Evolutionary conservation across 2,888 invertebrate species (phyloP), one percentile per base, ranked within the genome.

Genomic region (Elysia crispata): DNA sequence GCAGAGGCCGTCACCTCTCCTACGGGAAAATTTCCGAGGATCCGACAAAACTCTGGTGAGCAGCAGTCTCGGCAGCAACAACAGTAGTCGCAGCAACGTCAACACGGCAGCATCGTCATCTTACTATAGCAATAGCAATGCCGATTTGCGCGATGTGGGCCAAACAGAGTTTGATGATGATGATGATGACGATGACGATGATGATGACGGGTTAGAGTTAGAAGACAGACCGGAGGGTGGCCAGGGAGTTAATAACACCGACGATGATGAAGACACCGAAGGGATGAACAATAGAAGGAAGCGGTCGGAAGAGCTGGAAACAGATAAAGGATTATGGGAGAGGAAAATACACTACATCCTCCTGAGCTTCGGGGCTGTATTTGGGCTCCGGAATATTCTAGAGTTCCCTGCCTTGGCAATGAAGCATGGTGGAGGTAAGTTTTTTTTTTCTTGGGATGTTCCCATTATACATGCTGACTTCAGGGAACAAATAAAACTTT

Each of bases 321-420:
- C 92, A 90, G 82, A 92, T 89, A 84, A 92, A 90, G 92, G 90
- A 87, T 84, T 93, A 91, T 86, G 91, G 92, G 86, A 86, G 74
- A 83, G 81, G 31, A 84, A 85, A 84, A 84, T 93, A 79, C 94
- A 94, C 86, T 94, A 94, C 85, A 90, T 94, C 31, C 90, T 94
- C 1, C 94, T 94, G 15, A 94, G 94, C 62, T 93, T 94, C 76
- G 94, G 94, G 30, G 93, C 94, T 87, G 94, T 94, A 5, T 94
- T 94, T 76, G 94, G 94, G 1, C 89, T 94, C 20, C 94, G 94
- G 66, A 94, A 94, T 77, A 83, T 89, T 15, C 80, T 89, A 8
- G 83, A 86, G 80, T 88, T 97, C 93, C 97, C 97, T 60, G 97
- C 97, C 92, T 94, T 97, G 88, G 89, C 89, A 57, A 87, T 89